These are phyloP conservation scores for Oryctolagus cuniculus DNA, from an alignment of 2,113 vertebrate species.

Conservation along the genomic window DNA sequence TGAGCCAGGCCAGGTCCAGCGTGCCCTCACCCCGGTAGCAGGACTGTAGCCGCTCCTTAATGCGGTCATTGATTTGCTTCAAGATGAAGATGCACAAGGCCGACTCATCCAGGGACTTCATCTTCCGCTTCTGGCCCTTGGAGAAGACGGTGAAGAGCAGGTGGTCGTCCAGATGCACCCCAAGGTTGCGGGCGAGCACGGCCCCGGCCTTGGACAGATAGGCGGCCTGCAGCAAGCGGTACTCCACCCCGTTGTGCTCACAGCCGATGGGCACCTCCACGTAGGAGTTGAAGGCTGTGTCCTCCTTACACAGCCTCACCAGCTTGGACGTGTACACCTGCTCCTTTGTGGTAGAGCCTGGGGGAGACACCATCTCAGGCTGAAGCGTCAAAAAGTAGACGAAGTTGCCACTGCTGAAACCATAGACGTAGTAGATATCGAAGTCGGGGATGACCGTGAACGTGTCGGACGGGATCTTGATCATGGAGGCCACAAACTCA, in stretches of 20 bases:
- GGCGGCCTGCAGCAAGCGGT: conserved; percentile 96
- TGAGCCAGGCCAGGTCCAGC: conserved; percentile 98
- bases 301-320: conserved; percentile 97
- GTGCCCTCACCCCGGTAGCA: conserved; percentile 99
- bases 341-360: conserved; percentile 95
- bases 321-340: conserved; percentile 99
- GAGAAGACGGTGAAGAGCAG: conserved; percentile 97
- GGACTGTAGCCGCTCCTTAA: conserved; percentile 97
- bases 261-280: conserved; percentile 99
- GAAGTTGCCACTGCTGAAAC: conserved; percentile 98
- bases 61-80: conserved; percentile 96
- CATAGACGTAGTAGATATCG: conserved; percentile 99
- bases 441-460: conserved; percentile 99
- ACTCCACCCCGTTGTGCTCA: conserved; percentile 95
- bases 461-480: conserved; percentile 98
- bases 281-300: conserved; percentile 98
- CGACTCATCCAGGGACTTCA: conserved; percentile 96
- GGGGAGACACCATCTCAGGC: conserved; percentile 97
- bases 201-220: conserved; percentile 96
- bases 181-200: conserved; percentile 93
- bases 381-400: conserved; percentile 98
- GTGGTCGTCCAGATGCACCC: conserved; percentile 93
- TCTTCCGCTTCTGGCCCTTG: conserved; percentile 98
- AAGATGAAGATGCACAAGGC: conserved; percentile 97
- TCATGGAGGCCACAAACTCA: conserved; percentile 99